These are phyloP conservation scores for Cephalopholis sonnerati DNA, from an alignment of 2,113 vertebrate genomes.

Conservation along the genomic window DNA sequence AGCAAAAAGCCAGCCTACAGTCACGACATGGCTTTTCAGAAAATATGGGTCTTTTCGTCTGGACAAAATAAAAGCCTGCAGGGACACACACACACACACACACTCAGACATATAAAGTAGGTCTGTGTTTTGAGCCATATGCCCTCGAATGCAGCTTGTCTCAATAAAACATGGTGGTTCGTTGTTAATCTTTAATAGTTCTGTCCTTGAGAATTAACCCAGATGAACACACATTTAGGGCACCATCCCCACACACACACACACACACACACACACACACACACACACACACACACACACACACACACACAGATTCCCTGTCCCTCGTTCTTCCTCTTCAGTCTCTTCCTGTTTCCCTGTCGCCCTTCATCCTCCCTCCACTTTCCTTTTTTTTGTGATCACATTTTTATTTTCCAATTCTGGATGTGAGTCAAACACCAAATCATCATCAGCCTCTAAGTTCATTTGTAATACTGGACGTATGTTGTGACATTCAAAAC, in stretches of 20 bases:
- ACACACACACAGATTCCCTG: background rate
- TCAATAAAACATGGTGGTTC: conserved; percentile 84
- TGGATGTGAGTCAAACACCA: too few species aligned
- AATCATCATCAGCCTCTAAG: too few species aligned
- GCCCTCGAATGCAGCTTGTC: conserved; percentile 60
- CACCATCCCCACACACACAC: conserved; percentile 49
- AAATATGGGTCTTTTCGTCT: conserved; percentile 31
- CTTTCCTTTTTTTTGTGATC: background rate
- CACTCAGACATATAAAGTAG: conserved; percentile 57
- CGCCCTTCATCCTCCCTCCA: background rate
- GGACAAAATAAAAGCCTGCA: conserved; percentile 47
- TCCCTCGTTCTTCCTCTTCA: conserved; percentile 19
- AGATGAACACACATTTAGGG: conserved; percentile 85
- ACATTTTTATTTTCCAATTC: background rate
- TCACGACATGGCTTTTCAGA: conserved; percentile 29
- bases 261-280: conserved; percentile 9
- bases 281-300: background rate
- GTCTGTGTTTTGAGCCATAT: conserved; percentile 74
- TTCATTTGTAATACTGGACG: too few species aligned
- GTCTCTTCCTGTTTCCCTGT: background rate
- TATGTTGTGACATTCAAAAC: too few species aligned
- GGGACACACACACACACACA: conserved; percentile 21
- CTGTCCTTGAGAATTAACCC: conserved; percentile 83
- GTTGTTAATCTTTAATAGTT: conserved; percentile 85
- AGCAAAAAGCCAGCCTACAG: conserved; percentile 26